A percentile compares a stretch with the other conserved stretches of the same genome.
phyloP scores from a whole-genome alignment of 2,113 vertebrate genomes.

The Grallaria varia region DNA sequence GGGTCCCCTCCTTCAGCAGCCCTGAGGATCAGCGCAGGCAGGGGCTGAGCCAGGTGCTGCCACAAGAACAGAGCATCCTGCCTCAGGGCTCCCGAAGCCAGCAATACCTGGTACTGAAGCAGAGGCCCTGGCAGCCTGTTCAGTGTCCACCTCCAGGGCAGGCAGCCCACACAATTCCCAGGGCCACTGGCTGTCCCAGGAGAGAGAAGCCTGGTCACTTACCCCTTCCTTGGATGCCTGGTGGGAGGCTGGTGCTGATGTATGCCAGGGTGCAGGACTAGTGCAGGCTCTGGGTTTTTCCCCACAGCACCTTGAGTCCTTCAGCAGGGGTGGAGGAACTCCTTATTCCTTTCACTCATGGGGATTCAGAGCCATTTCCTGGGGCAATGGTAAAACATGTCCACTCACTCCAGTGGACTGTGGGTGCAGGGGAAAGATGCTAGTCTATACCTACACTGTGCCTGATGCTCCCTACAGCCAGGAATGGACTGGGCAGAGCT shows the following conservation, averaged over 20 bases:
- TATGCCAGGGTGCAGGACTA: background rate
- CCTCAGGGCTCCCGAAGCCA: accelerated
- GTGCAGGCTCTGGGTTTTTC: background rate
- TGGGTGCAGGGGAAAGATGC: background rate
- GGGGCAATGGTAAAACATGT: background rate
- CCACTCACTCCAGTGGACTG: background rate
- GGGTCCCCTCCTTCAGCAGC: background rate
- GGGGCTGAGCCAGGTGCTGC: accelerated
- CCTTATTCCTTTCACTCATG: accelerated
- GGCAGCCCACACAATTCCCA: accelerated
- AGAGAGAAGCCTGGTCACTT: accelerated
- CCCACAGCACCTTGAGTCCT: background rate
- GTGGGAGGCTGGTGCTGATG: background rate
- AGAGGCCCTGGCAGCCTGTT: background rate
- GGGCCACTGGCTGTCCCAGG: accelerated
- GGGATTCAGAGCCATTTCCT: background rate
- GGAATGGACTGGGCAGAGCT: background rate
- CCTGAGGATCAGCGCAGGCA: accelerated
- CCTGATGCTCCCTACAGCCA: accelerated
- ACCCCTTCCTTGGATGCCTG: background rate
- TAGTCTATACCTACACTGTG: background rate
- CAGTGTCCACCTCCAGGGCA: background rate
- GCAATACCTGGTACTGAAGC: background rate
- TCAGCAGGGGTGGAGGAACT: background rate
- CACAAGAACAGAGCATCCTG: background rate